Evolutionary conservation across 2,888 invertebrate species (phyloP).

Genomic region (Limnephilus marmoratus): DNA sequence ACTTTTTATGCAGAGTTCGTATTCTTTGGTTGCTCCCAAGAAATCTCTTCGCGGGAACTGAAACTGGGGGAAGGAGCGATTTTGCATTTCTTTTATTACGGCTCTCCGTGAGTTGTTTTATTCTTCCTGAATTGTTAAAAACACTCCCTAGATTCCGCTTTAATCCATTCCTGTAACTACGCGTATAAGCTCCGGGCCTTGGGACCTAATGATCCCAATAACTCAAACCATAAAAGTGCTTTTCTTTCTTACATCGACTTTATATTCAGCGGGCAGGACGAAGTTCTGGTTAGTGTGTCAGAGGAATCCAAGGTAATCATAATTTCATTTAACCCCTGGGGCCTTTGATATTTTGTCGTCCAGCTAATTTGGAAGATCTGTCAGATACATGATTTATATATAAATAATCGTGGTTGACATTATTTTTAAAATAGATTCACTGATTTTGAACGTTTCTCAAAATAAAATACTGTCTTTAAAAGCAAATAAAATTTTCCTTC

Average conservation of each 20-base stretch:
- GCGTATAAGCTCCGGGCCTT: conserved; percentile 17
- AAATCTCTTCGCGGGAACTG: conserved; percentile 9
- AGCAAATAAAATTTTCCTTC: too few relatives aligned
- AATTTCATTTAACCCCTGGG: background rate
- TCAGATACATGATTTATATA: too few relatives aligned
- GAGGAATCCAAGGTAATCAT: background rate
- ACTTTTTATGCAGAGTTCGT: background rate
- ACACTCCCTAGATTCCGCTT: conserved; percentile 34
- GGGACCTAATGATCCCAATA: conserved; percentile 58
- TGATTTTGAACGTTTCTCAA: too few relatives aligned
- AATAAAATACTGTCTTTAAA: too few relatives aligned
- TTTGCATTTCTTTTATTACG: conserved; percentile 42
- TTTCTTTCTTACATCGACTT: conserved; percentile 45
- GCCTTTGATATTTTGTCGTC: too few relatives aligned
- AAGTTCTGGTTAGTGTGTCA: conserved; percentile 25
- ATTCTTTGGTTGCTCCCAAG: background rate
- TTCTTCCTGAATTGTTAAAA: conserved; percentile 36
- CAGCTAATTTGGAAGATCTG: too few relatives aligned
- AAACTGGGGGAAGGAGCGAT: conserved; percentile 19
- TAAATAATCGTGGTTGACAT: too few relatives aligned
- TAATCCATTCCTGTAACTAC: conserved; percentile 48
- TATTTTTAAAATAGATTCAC: too few relatives aligned
- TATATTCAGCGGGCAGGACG: conserved; percentile 44
- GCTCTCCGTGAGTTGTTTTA: conserved; percentile 23
- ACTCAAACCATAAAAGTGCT: conserved; percentile 60